Evolutionary conservation across 2,888 invertebrate species (phyloP), one percentile per base, ranked within the genome.

Genomic region (Cybosia mesomella): DNA sequence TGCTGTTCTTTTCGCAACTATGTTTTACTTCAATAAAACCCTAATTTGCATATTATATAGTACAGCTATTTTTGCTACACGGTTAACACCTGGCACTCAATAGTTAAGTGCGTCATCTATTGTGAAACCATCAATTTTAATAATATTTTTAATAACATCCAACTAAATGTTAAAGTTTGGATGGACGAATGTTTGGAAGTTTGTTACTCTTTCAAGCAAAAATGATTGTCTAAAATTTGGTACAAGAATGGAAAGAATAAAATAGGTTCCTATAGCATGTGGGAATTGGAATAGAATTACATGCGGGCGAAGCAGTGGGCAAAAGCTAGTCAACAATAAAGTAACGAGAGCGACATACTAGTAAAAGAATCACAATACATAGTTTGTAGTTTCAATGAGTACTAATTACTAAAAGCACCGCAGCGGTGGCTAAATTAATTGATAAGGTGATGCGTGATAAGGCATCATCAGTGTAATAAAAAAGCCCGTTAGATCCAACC

Each of bases 41-140:
- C 18, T 13, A 69, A 70, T 71, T 73, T 75, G 57, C 76, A 63
- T 65, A 75, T 62, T 78, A 68, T 62, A 75, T 67, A n/a, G 49
- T n/a, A 65, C 28, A 53, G 10, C 39, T 79, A 79, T 75, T 77
- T 77, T 77, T 77, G 73, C 70, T 43, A 36, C 34, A 66, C 65
- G 69, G 49, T 58, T 58, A 68, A 61, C 80, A 79, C 75, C 79
- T 80, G 76, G 71, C 60, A 73, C 21, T 63, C 58, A 67, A 79
- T 68, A 72, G 63, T 59, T 61, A 70, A 70, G 59, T 70, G 39
- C 75, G 69, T 73, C 78, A 69, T 66, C 39, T 69, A 64, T 36
- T 62, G 49, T 28, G 11, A 63, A 55, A 59, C 34, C 21, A 43
- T 59, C 54, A 18, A 43, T 58, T 62, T 61, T 68, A 36, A 43